A percentile compares a stretch with the other conserved stretches of the same genome.
These are phyloP conservation scores for Amblyopsis rosae DNA, from an alignment of 2,113 vertebrate species.

Conservation along the genomic window DNA sequence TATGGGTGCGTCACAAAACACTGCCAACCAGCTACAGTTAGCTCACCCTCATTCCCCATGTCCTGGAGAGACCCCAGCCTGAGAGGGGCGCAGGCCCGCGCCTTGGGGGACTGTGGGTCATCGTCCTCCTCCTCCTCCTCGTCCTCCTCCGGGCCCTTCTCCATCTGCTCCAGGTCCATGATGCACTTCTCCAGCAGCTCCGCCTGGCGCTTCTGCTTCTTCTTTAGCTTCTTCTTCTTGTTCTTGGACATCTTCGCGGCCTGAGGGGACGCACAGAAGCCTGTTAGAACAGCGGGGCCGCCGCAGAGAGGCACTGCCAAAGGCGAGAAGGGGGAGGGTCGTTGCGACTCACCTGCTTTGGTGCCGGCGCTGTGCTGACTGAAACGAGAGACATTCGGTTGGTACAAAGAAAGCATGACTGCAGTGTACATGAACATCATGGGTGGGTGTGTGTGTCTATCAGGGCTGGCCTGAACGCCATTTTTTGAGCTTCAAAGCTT, in stretches of 20 bases:
- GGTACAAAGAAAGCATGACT: slow-evolving; percentile 14
- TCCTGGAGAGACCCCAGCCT: slow-evolving; percentile 68
- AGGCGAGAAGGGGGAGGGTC: background rate
- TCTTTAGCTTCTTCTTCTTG: slow-evolving; percentile 99
- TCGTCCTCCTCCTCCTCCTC: slow-evolving; percentile 80
- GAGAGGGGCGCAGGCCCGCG: slow-evolving; percentile 66
- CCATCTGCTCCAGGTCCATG: slow-evolving; percentile 93
- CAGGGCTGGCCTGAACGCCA: too few species aligned
- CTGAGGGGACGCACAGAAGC: slow-evolving; percentile 56
- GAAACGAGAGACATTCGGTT: slow-evolving; percentile 49
- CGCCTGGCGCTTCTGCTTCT: slow-evolving; percentile 97
- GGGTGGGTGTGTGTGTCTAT: background rate
- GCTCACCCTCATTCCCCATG: slow-evolving; percentile 61
- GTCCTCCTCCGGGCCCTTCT: slow-evolving; percentile 79
- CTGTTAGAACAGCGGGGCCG: background rate
- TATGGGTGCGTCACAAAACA: too few species aligned
- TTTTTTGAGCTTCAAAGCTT: too few species aligned
- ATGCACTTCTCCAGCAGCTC: slow-evolving; percentile 95
- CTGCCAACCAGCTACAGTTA: background rate
- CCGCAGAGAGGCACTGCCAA: background rate
- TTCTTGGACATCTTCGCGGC: slow-evolving; percentile 97
- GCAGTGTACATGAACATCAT: background rate
- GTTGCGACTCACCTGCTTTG: slow-evolving; percentile 86
- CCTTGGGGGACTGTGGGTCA: slow-evolving; percentile 81
- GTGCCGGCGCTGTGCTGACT: slow-evolving; percentile 97